phyloP scores from a whole-genome alignment of 2,797 vertebrate species.

The Xerus rutilus region DNA sequence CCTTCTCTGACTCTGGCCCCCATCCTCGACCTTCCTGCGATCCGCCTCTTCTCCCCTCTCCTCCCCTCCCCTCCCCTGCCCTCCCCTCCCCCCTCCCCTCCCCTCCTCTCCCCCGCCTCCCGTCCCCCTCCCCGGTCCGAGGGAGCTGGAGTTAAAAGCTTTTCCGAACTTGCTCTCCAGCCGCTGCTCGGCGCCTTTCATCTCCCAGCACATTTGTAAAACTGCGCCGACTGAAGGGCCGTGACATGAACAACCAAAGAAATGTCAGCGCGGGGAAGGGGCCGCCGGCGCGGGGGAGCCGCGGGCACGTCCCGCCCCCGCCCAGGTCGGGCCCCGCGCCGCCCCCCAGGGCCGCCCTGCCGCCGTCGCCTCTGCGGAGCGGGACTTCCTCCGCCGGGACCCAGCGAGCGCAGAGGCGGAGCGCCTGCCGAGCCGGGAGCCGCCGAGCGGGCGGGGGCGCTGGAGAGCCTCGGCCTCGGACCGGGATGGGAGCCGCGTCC shows the following conservation, averaged over 20 bases:
- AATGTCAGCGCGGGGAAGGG: slow-evolving; percentile 77
- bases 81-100: not conserved
- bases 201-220: slow-evolving; percentile 89
- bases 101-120: not conserved
- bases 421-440: not conserved
- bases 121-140: slow-evolving; percentile 78
- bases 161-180: slow-evolving; percentile 88
- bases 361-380: not conserved
- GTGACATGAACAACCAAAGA: slow-evolving; percentile 85
- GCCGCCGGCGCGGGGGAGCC: not conserved
- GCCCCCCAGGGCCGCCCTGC: not conserved
- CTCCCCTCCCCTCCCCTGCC: not conserved
- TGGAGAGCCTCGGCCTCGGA: not conserved
- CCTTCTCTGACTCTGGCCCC: not conserved
- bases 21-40: not conserved
- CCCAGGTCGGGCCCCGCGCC: not conserved
- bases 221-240: slow-evolving; percentile 86
- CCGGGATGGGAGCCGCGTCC: not conserved
- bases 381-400: not conserved
- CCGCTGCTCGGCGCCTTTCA: slow-evolving; percentile 87
- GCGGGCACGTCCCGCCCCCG: not conserved
- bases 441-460: not conserved
- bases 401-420: fast-evolving
- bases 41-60: fast-evolving
- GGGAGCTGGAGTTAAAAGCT: slow-evolving; percentile 88